These are phyloP conservation scores for Pseudorasbora parva DNA, from an alignment of 2,113 vertebrate species.

Conservation along the genomic window DNA sequence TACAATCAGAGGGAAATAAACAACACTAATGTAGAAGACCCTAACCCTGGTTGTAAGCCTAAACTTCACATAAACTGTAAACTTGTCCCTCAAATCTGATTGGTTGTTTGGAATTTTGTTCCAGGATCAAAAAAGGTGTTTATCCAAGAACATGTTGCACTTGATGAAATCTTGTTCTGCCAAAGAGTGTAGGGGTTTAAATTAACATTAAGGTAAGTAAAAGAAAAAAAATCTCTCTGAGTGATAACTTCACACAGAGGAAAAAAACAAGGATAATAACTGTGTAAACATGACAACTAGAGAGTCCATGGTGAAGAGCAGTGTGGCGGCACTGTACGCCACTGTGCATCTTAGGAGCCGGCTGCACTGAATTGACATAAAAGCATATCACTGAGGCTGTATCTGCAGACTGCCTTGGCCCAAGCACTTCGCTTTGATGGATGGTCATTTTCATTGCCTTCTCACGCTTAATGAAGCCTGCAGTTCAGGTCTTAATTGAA, in stretches of 20 bases:
- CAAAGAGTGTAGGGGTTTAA: background rate
- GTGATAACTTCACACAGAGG: too few species aligned
- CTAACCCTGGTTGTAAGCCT: too few species aligned
- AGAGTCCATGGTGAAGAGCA: background rate
- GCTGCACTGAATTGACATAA: conserved; percentile 11
- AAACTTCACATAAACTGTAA: too few species aligned
- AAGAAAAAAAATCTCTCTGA: too few species aligned
- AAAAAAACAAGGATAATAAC: background rate
- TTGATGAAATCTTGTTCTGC: too few species aligned
- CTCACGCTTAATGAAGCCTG: conserved; percentile 76
- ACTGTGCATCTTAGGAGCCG: conserved; percentile 1
- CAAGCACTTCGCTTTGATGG: conserved; percentile 68
- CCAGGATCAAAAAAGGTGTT: too few species aligned
- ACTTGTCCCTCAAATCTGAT: too few species aligned
- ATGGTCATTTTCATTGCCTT: conserved; percentile 76
- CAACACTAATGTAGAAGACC: too few species aligned
- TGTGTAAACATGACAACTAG: background rate
- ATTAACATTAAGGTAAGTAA: background rate
- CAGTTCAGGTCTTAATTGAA: conserved; percentile 77
- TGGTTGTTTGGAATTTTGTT: too few species aligned
- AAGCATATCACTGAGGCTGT: conserved; percentile 12
- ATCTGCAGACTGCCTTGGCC: conserved; percentile 33
- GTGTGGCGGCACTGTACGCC: conserved; percentile 19
- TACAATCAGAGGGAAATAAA: too few species aligned
- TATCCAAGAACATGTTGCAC: too few species aligned